Evolutionary conservation across 2,113 vertebrate genomes (phyloP), one percentile per base, ranked within the genome.

Genomic region (Acanthisitta chloris): DNA sequence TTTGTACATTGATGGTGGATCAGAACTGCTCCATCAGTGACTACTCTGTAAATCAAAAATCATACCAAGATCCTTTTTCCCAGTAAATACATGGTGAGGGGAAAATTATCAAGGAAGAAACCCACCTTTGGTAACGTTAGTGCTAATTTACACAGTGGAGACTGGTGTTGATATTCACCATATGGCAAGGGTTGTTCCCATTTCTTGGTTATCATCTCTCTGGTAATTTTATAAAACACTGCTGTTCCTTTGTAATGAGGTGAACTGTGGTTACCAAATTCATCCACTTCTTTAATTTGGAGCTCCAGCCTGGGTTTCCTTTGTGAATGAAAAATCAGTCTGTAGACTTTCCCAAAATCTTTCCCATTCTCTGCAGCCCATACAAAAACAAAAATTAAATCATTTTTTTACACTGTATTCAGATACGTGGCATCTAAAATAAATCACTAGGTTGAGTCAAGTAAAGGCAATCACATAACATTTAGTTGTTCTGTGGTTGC

Each of bases 231-330:
- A 72, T 98, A 98, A 81, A 99, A 98, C 19, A 97, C 55, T 52
- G 91, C 97, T 3, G 97, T 97, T 49, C 99, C 99, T 95, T 99
- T 99, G 95, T 99, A 99, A 96, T 99, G 96, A 36, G 98, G 98
- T 15, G 98, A 99, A 88, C 98, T 99, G 87, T 98, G 97, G 95
- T 99, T 99, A 72, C 98, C 98, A 54, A 98, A 99, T 20, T 98
- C 98, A 96, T 99, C 98, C 76, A 99, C 97, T 71, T 98, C 98
- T 43, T 97, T 98, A 24, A 99, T 98, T 74, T 90, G 96, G 33
- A 99, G 94, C 40, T 94, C 81, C 70, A 99, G 93, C 57, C 95
- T 97, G 42, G 97, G 94, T 82, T 95, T 98, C 92, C 97, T 97
- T 97, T 99, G 99, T 62, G 96, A 98, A 92, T 99, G 99, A 95